Evolutionary conservation across 1,140 invertebrate species (phyloP), one percentile per base, ranked within the genome.

Genomic region (Mercenaria mercenaria): DNA sequence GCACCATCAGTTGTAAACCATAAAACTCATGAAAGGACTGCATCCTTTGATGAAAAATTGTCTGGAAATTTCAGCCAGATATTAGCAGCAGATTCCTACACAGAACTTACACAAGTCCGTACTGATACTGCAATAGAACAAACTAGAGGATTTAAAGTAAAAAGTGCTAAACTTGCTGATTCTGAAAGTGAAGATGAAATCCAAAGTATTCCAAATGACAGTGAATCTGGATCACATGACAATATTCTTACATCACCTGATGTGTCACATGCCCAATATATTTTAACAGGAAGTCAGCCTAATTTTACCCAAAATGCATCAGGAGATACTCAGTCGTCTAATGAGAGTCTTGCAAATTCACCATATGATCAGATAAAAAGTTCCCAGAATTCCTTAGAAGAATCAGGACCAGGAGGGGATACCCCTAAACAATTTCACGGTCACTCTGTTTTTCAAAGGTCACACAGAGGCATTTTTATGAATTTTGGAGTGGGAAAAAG

Each of bases 31-130:
- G 84, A 59, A 59, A 76, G 84, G 50, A 50, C 64, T 52, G 43
- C 84, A 10, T 86, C 84, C 34, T 67, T 3, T 69, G 81, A 56
- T 41, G 64, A 13, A 37, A 59, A 59, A 67, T 23, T 86, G 2
- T 32, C 69, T 15, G 34, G 47, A 56, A 77, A 76, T 56, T 86
- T 77, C 34, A 86, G 84, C 26, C 84, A 86, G 32, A 77, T 86
- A 41, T 77, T 86, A 77, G 11, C 67, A 43, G 84, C 84, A 18
- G 37, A 86, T 77, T 86, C 84, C 8, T 86, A 39, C 32, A 37
- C 84, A 56, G 84, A 86, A 43, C 11, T 86, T 26, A 86, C 84
- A 10, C 43, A 67, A 61, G 47, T 86, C 10, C 29, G 10, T 15
- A 37, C 39, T 41, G 26, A 34, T 29, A 77, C 84, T 52, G 13